These are phyloP conservation scores for Camponotus vicinus DNA, from an alignment of 1,140 invertebrate species.

Conservation along the genomic window DNA sequence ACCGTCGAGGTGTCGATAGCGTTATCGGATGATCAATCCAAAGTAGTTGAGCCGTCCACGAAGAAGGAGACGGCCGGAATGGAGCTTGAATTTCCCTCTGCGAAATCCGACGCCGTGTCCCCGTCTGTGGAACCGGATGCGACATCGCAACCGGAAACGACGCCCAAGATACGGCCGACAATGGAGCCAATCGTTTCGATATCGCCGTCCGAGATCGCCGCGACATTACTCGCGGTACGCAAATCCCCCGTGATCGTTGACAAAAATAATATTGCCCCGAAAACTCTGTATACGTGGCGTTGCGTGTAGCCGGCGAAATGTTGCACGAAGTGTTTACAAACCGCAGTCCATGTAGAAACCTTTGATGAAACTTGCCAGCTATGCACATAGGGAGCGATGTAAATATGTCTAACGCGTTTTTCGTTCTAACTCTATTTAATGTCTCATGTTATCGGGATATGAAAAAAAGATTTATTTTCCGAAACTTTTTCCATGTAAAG, in stretches of 20 bases:
- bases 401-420: constrained; percentile 45
- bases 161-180: background rate
- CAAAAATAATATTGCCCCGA: background rate
- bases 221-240: background rate
- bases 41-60: constrained; percentile 8
- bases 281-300: background rate
- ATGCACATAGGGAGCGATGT: background rate
- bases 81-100: background rate
- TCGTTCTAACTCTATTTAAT: background rate
- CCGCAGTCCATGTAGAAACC: constrained; percentile 10
- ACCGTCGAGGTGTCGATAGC: background rate
- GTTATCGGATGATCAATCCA: constrained; percentile 43
- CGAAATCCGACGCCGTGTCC: background rate
- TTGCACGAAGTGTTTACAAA: constrained; percentile 27
- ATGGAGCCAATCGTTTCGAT: background rate
- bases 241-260: background rate
- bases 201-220: background rate
- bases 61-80: constrained; percentile 5
- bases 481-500: no score
- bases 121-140: background rate
- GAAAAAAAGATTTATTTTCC: background rate
- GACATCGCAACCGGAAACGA: background rate
- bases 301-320: background rate
- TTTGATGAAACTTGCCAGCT: constrained; percentile 38
- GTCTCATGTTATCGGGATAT: background rate